Evolutionary conservation across 1,140 invertebrate species (phyloP).

Genomic region (Lasaia peninsularis): DNA sequence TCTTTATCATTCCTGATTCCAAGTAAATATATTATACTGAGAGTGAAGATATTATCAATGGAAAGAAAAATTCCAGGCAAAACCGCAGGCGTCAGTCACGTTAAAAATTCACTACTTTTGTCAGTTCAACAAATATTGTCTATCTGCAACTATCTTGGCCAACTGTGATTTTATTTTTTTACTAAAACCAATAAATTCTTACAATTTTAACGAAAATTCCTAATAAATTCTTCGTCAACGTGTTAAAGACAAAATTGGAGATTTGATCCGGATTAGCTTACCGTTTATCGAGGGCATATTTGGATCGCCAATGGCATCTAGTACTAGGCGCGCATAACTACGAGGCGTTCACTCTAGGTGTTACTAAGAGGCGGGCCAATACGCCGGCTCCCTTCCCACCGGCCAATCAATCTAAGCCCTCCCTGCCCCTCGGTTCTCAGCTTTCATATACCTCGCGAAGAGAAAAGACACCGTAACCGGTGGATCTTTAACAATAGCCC

Average conservation of each 20-base stretch:
- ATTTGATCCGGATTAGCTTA: constrained; percentile 13
- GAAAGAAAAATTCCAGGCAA: too few relatives aligned
- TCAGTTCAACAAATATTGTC: too few relatives aligned
- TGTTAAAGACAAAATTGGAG: background rate
- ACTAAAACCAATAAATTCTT: background rate
- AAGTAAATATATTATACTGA: too few relatives aligned
- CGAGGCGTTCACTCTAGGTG: constrained; percentile 62
- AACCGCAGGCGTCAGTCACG: too few relatives aligned
- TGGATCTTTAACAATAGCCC: constrained; percentile 37
- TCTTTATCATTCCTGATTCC: too few relatives aligned
- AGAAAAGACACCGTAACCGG: constrained; percentile 31
- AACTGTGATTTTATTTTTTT: background rate
- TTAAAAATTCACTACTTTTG: too few relatives aligned
- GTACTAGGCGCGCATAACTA: constrained; percentile 65
- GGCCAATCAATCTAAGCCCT: constrained; percentile 57
- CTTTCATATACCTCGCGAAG: constrained; percentile 30
- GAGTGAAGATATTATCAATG: too few relatives aligned
- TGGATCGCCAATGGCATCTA: constrained; percentile 43
- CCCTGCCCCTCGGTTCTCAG: constrained; percentile 39
- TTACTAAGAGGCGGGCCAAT: constrained; percentile 60
- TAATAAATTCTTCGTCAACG: background rate
- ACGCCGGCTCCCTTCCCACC: constrained; percentile 57
- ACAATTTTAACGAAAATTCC: background rate
- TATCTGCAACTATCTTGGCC: background rate
- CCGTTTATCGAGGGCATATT: constrained; percentile 18